Conservation (phyloP, 2,797 vertebrate genomes). For the Bovichtus variegatus region DNA sequence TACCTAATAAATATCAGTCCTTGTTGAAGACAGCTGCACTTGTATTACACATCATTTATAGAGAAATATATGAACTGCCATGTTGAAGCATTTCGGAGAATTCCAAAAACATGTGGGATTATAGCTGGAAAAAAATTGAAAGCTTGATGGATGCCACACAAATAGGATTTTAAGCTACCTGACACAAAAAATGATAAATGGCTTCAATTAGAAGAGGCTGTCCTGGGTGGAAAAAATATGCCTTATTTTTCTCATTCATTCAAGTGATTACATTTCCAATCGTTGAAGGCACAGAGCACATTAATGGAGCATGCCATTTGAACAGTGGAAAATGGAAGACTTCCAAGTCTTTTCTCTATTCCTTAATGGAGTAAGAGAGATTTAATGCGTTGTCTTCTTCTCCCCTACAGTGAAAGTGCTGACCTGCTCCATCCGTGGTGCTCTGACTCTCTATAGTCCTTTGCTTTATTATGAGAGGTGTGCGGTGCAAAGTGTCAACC, state of each 20-base stretch:
- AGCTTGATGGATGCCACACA: slow-evolving; percentile 30
- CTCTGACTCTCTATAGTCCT: slow-evolving; percentile 19
- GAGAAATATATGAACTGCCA: slow-evolving; percentile 27
- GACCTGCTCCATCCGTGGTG: slow-evolving; percentile 25
- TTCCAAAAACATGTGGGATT: slow-evolving; percentile 12
- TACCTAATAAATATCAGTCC: not conserved
- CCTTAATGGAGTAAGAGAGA: slow-evolving; percentile 48
- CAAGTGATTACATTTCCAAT: slow-evolving; percentile 52
- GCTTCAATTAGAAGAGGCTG: slow-evolving; percentile 30
- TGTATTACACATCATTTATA: slow-evolving; percentile 3
- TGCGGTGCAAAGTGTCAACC: slow-evolving; percentile 4
- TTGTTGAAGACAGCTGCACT: not conserved
- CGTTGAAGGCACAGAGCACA: not conserved
- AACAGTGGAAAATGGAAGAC: slow-evolving; percentile 50
- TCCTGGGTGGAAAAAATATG: slow-evolving; percentile 16
- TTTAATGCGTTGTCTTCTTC: slow-evolving; percentile 36
- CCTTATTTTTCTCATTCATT: slow-evolving; percentile 33
- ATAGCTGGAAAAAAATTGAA: not conserved
- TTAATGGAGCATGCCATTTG: slow-evolving; percentile 11
- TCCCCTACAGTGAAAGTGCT: slow-evolving; percentile 38
- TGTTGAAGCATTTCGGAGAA: slow-evolving; percentile 11
- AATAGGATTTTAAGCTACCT: slow-evolving; percentile 31
- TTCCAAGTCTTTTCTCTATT: slow-evolving; percentile 27
- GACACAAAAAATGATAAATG: slow-evolving; percentile 48
- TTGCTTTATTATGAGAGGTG: slow-evolving; percentile 30